Evolutionary conservation across 2,888 invertebrate genomes (phyloP), one percentile per base, ranked within the genome.

Genomic region (Mystacides longicornis): DNA sequence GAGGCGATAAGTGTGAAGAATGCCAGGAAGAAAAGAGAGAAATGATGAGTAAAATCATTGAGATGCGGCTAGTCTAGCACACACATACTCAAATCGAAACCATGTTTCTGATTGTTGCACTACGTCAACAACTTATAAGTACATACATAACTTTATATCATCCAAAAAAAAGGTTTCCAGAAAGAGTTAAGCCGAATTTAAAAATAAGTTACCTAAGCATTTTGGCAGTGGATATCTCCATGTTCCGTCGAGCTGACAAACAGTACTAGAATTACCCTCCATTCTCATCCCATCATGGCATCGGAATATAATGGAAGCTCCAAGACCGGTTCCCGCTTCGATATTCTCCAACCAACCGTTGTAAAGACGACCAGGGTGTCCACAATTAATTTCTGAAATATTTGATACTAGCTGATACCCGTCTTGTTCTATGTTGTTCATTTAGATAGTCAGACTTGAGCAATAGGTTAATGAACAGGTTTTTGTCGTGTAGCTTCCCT

Each of bases 311-410:
- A 96, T 85, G 59, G 92, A 91, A 0, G 94, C 90, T 1, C 96
- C 96, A 23, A 94, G 77, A 0, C 90, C 93, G 2, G 94, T 95
- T 22, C 93, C 93, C 27, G 83, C 82, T 63, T 92, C 91, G 57
- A 90, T 88, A 68, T 92, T 92, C 73, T 93, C 93, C 65, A 87
- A 80, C 89, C 95, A 97, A 2, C 99, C 98, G 68, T 99, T 97
- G 82, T 91, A 93, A 7, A 99, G 81, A 49, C 88, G 83, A 2
- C 94, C 95, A 0, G 97, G 94, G 65, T 89, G 86, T 1, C 95
- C 94, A 73, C 98, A 99, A 75, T 97, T 93, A 66, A 99, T 96
- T 79, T 97, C 98, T 93, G 66, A 62, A 63, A 62, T 43, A 43
- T 27, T 27, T 27, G 11, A n/a, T n/a, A n/a, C n/a, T n/a, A n/a